Conservation (phyloP, 2,113 vertebrate species). For the Alethe castanea region DNA sequence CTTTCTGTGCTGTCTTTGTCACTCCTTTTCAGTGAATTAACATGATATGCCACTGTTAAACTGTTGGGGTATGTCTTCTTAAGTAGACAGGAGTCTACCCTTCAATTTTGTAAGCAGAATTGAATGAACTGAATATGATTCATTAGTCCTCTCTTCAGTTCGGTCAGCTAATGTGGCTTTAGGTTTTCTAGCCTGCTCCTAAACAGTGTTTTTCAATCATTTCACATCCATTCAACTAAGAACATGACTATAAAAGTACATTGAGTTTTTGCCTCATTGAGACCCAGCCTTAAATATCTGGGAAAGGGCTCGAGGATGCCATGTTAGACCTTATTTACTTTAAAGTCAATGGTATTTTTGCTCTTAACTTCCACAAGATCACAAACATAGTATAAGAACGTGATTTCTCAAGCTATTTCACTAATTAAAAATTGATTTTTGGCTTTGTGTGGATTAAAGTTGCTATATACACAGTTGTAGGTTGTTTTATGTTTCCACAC, state of each 20-base stretch:
- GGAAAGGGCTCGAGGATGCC: neutral
- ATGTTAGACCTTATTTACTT: neutral
- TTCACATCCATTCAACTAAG: neutral
- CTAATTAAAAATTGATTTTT: slow-evolving; percentile 71
- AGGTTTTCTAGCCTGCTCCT: neutral
- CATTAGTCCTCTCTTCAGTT: neutral
- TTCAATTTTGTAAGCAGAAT: neutral
- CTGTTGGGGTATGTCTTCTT: neutral
- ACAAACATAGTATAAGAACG: neutral
- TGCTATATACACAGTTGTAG: neutral
- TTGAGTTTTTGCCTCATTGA: neutral
- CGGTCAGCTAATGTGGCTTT: neutral
- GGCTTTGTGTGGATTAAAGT: slow-evolving; percentile 6
- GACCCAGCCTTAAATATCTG: neutral
- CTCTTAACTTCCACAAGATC: neutral
- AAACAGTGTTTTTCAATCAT: neutral
- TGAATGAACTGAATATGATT: neutral
- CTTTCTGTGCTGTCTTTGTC: neutral
- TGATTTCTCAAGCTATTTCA: slow-evolving; percentile 23
- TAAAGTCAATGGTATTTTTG: neutral
- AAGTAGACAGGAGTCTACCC: neutral
- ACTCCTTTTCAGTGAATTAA: neutral
- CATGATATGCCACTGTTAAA: neutral
- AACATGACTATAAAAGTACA: neutral
- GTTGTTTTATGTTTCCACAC: neutral